These are phyloP conservation scores for Cyaniris semiargus DNA, from an alignment of 2,888 invertebrate species.

Conservation along the genomic window DNA sequence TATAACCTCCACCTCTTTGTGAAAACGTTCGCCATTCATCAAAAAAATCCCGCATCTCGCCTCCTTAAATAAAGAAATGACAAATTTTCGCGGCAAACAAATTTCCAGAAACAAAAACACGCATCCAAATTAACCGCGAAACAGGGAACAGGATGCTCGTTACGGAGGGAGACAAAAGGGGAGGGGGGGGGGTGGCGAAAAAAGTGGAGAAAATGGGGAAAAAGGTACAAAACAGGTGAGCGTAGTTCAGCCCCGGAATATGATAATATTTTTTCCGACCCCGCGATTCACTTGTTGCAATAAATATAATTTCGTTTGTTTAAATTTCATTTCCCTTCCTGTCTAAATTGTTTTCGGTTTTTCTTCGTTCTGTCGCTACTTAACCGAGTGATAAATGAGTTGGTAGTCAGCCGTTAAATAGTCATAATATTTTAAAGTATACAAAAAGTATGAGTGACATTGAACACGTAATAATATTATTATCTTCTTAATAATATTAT, in stretches of 20 bases:
- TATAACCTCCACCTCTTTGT: slow-evolving; percentile 40
- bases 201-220: slow-evolving; percentile 62
- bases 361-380: not conserved
- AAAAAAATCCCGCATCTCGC: slow-evolving; percentile 18
- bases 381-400: not conserved
- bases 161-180: slow-evolving; percentile 60
- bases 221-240: slow-evolving; percentile 59
- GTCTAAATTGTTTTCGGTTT: not conserved
- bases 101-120: slow-evolving; percentile 64
- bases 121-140: slow-evolving; percentile 71
- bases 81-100: slow-evolving; percentile 55
- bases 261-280: slow-evolving; percentile 64
- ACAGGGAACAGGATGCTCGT: slow-evolving; percentile 64
- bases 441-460: not conserved
- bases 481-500: not conserved
- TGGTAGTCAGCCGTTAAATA: not conserved
- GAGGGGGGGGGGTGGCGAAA: slow-evolving; percentile 53
- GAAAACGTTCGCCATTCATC: slow-evolving; percentile 6
- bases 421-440: not conserved
- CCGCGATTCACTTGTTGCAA: slow-evolving; percentile 56
- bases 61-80: slow-evolving; percentile 48
- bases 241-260: slow-evolving; percentile 54
- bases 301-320: slow-evolving; percentile 37
- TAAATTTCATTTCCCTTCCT: slow-evolving; percentile 29
- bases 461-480: not conserved